Evolutionary conservation across 2,113 vertebrate species (phyloP).

Genomic region (Ctenomys sociabilis): DNA sequence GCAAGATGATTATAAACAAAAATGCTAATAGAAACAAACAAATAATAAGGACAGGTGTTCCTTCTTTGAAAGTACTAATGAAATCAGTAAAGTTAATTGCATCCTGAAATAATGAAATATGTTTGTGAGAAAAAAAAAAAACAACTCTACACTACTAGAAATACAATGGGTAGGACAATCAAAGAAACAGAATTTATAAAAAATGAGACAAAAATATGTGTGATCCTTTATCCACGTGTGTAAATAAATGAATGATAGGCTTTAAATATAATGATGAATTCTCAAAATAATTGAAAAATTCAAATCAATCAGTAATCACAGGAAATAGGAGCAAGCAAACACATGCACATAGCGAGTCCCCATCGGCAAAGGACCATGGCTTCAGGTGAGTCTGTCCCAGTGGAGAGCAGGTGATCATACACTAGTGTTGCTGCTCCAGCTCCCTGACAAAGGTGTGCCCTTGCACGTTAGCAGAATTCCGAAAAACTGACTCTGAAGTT

Average conservation of each 20-base stretch:
- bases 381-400: neutral
- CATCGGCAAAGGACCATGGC: neutral
- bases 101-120: neutral
- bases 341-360: neutral
- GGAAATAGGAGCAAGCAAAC: neutral
- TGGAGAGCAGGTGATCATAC: neutral
- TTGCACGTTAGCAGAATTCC: neutral
- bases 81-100: neutral
- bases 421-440: neutral
- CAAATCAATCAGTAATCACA: neutral
- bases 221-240: neutral
- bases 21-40: neutral
- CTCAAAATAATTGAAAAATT: neutral
- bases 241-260: neutral
- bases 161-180: neutral
- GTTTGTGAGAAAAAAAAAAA: neutral
- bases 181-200: neutral
- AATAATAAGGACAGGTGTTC: neutral
- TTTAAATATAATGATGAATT: neutral
- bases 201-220: neutral
- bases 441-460: neutral
- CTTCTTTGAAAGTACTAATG: neutral
- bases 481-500: neutral
- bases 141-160: neutral
- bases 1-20: neutral